Conservation (phyloP, 2,888 invertebrate species). For the Tipula vernalis region DNA sequence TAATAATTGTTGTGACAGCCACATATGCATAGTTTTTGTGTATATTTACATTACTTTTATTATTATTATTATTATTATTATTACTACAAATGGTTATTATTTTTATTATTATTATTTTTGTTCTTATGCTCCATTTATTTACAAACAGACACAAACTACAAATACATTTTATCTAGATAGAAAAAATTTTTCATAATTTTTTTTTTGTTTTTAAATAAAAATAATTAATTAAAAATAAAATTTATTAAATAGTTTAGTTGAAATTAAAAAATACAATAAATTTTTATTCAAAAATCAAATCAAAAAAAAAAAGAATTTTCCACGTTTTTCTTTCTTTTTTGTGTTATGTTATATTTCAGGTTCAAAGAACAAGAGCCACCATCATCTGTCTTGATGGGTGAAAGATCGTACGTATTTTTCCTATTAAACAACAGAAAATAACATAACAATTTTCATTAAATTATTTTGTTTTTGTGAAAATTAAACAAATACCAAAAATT, state of each 20-base stretch:
- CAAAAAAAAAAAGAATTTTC: background rate
- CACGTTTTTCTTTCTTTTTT: background rate
- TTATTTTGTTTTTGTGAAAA: slow-evolving; percentile 16
- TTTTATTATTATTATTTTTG: background rate
- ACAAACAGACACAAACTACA: background rate
- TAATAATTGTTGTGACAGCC: background rate
- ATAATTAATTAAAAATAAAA: background rate
- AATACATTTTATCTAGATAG: background rate
- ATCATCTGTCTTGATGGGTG: slow-evolving; percentile 31
- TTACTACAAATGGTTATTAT: background rate
- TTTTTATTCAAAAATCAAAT: slow-evolving; percentile 5
- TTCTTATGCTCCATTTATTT: background rate
- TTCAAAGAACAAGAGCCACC: slow-evolving; percentile 36
- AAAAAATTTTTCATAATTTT: background rate
- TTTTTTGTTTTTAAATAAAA: background rate
- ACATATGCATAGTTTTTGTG: background rate
- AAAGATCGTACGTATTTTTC: slow-evolving; percentile 36
- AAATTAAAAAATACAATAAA: background rate
- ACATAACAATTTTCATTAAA: slow-evolving; percentile 10
- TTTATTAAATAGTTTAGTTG: background rate
- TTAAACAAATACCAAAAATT: slow-evolving; percentile 13
- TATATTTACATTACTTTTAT: background rate
- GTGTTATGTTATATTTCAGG: slow-evolving; percentile 26
- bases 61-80: background rate
- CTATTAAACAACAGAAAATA: background rate